These are phyloP conservation scores for Ptychochromis oligacanthus DNA, from an alignment of 2,113 vertebrate species.

Conservation along the genomic window DNA sequence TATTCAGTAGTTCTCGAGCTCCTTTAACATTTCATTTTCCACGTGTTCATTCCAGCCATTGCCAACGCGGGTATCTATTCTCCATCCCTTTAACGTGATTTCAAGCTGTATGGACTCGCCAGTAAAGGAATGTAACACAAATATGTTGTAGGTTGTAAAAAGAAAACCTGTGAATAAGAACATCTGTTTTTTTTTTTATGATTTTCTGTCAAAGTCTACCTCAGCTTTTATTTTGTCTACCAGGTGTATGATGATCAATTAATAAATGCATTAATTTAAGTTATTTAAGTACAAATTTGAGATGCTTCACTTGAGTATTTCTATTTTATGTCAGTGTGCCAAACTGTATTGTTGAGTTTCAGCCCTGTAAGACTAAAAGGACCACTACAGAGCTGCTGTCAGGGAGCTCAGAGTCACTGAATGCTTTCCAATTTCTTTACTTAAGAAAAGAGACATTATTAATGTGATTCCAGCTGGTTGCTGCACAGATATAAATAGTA, in stretches of 20 bases:
- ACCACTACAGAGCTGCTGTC: too few species aligned
- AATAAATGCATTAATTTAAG: neutral
- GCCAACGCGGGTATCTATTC: slow-evolving; percentile 35
- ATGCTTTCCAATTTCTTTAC: neutral
- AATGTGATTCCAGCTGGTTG: neutral
- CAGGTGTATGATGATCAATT: too few species aligned
- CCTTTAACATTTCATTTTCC: slow-evolving; percentile 51
- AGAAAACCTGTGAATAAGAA: neutral
- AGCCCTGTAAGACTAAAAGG: neutral
- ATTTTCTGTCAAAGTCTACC: neutral
- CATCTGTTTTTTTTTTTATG: neutral
- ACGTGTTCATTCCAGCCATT: slow-evolving; percentile 43
- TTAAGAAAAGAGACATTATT: neutral
- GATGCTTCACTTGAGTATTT: neutral
- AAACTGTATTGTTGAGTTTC: neutral
- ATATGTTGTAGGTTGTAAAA: slow-evolving; percentile 9
- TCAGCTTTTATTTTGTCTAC: neutral
- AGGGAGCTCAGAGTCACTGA: neutral
- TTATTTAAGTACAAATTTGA: neutral
- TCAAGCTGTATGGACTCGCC: neutral
- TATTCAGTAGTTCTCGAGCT: slow-evolving; percentile 48
- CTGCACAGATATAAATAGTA: neutral
- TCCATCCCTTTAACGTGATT: slow-evolving; percentile 30
- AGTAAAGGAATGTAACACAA: slow-evolving; percentile 3
- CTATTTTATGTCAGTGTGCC: neutral